Evolutionary conservation across 2,888 invertebrate species (phyloP), one percentile per base, ranked within the genome.

Genomic region (Chrysomela aeneicollis): DNA sequence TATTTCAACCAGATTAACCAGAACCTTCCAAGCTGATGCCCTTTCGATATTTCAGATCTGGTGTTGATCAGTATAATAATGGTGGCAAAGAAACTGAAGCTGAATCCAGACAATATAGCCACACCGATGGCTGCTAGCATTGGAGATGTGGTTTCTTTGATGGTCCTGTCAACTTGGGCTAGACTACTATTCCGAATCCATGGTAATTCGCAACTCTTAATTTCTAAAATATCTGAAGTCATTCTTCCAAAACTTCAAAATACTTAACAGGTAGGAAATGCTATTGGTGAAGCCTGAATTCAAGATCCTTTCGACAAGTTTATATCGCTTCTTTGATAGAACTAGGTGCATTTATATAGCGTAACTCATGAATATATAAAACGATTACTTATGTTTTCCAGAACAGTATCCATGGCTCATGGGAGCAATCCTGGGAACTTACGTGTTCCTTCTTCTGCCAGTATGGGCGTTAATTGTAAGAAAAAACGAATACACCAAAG

Each of bases 51-150:
- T 83, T 2, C 82, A 92, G 95, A 95, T 82, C 89, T 94, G 73
- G 90, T 97, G 21, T 92, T 98, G 91, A 93, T 96, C 66, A 88
- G 90, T 78, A 96, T 98, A 71, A 94, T 98, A 74, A 86, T 97
- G 77, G 83, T 90, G 55, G 93, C 97, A 1, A 89, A 93, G 77
- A 90, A 89, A 82, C 88, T 91, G 77, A 90, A 91, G 72, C 89
- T 97, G 79, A 97, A 98, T 83, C 98, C 98, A 0, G 98, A 98
- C 84, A 98, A 98, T 84, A 88, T 98, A 75, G 97, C 97, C 58
- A 97, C 97, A 1, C 98, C 98, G 0, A 87, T 98, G 49, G 98
- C 98, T 18, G 97, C 97, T 10, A 96, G 95, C 73, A 90, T 98
- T 70, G 98, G 98, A 1, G 98, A 98, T 82, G 90, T 98, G 17